Base-by-base conservation (phyloP, 2,797 vertebrate species). In the Diplodus puntazzo region DNA sequence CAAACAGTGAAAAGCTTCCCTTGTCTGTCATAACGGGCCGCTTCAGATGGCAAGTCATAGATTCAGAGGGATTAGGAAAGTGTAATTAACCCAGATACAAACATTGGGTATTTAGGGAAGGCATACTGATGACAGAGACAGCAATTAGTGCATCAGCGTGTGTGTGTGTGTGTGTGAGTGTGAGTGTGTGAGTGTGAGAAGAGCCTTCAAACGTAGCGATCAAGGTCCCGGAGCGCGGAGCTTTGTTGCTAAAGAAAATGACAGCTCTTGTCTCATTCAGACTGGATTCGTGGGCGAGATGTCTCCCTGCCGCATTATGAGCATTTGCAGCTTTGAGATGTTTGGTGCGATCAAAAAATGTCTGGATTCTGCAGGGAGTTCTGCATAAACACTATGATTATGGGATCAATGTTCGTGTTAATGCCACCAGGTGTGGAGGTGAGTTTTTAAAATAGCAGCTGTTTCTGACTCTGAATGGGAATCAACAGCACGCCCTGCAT, bases 61-160 rank as follows among this genome's bases (percentile, higher is more conserved):
- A 85, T 80, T 82, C 45, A 50, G 53, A 66, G 61, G 79, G 87
- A 88, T 90, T 80, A 84, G 42, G 18, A 71, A 83, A 65, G 73
- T 80, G 75, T 80, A 89, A 90, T 92, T 90, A 91, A 88, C 88
- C 85, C 70, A 89, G 70, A 92, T 77, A 50, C 73, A 88, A 87
- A 88, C 87, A 74, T 82, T 64, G 73, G 82, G 78, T 86, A 84
- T 88, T 89, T 86, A 82, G 82, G 59, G 67, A 82, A 77, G 49
- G 60, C 55, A 54, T 55, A 34, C n/a, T 75, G 54, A 79, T 79
- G 80, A 85, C 79, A 86, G 79, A 89, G 74, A 82, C 60, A 77
- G 84, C 82, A 91, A 90, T 90, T 80, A 89, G 75, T 55, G 75
- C 10, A 5, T 52, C 50, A 39, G 53, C 16, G 63, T 68, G 55